Base-by-base conservation (phyloP, 2,888 invertebrate species). In the Folsomia manolachei region DNA sequence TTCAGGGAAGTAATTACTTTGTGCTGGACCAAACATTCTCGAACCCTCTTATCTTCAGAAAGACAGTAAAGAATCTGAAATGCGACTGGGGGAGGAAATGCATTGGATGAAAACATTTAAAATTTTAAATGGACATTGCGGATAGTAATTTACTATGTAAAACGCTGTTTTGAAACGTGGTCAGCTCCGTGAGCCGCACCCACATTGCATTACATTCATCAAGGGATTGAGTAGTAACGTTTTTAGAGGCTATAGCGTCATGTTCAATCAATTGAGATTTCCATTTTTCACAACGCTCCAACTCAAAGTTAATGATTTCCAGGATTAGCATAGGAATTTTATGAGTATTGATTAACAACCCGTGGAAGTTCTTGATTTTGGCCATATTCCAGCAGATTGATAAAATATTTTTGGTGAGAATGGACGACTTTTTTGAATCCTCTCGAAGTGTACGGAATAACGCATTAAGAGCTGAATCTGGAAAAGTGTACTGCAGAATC, bases 401-500 rank as follows among this genome's bases (percentile, higher is more conserved):
- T 1, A 78, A 64, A 14, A 74, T 73, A 51, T 74, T 39, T 9
- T 26, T n/a, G 0, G 74, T 72, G 24, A 78, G 72, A 2, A 39
- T 64, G 26, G 70, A 62, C 14, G 68, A 72, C 27, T 70, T 74
- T 51, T 66, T 67, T 4, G 65, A 69, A 25, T 78, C 77, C 24
- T 78, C 77, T 18, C 77, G 61, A 1, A 78, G 64, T 18, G 74
- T 75, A 63, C 77, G 61, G 25, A 78, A 72, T 11, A 78, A 53
- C 1, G 77, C 77, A 53, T 78, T 78, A n/a, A 73, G 25, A 11
- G 74, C 77, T 0, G 77, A 75, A 11, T 71, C 75, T 75, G 51
- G 19, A 39, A n/a, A 23, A 21, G n/a, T 39, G 21, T 27, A n/a
- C n/a, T 25, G 23, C 39, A 63, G 19, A 26, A 1, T 24, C 52